phyloP scores from a whole-genome alignment of 2,888 invertebrate genomes.

The Habrosyne pyritoides region DNA sequence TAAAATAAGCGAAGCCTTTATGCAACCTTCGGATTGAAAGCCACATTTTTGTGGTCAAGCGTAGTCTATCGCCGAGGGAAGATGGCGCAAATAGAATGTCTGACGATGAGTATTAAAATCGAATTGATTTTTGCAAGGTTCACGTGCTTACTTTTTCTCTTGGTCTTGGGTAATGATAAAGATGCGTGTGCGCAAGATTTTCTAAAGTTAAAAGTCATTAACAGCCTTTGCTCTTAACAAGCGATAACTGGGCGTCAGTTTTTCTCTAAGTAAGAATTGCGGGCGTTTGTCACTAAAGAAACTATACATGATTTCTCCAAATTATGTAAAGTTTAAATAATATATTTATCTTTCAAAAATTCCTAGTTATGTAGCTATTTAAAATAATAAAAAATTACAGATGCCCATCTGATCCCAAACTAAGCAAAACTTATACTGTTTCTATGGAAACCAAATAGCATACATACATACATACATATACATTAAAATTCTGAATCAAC shows the following conservation, averaged over 20 bases:
- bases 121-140: conserved; percentile 66
- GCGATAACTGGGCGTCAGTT: neutral
- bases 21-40: conserved; percentile 78
- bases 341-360: too few species aligned
- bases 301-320: too few species aligned
- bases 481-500: too few species aligned
- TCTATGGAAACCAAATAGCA: too few species aligned
- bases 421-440: too few species aligned
- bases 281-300: too few species aligned
- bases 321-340: too few species aligned
- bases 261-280: too few species aligned
- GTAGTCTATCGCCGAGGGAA: conserved; percentile 51
- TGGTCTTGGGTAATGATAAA: conserved; percentile 4
- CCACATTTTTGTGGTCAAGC: conserved; percentile 79
- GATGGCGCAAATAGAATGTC: conserved; percentile 65
- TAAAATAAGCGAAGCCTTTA: conserved; percentile 69
- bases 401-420: too few species aligned
- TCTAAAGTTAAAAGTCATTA: neutral
- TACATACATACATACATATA: too few species aligned
- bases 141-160: conserved; percentile 25
- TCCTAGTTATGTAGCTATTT: too few species aligned
- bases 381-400: too few species aligned
- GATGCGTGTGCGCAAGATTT: neutral
- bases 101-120: conserved; percentile 36
- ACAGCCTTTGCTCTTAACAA: neutral